Base-by-base conservation (phyloP, 2,113 vertebrate species). In the Recurvirostra avosetta region DNA sequence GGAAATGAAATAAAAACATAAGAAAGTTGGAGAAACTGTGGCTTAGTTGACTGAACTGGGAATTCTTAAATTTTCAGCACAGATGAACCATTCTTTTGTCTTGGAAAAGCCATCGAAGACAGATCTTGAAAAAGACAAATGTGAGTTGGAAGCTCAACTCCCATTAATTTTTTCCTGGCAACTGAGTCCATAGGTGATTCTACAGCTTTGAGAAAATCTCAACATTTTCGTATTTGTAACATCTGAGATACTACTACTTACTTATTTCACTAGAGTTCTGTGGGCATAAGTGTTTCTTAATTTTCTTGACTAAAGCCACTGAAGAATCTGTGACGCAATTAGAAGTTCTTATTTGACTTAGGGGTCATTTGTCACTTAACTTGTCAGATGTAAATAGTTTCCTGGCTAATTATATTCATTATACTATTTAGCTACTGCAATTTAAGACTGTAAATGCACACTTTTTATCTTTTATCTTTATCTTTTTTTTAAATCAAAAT, bases 111-210 rank as follows among this genome's bases (percentile, higher is more conserved):
- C 84, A 85, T 5, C 32, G 19, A 32, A 82, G 67, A 47, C 49
- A 68, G n/a, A 82, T 40, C 81, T 75, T 32, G 8, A 53, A 62
- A 83, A 83, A 65, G 34, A 49, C 26, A 73, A 26, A 27, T 84
- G 59, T 16, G 79, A 94, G 50, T 32, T 95, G 84, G 76, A 92
- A 94, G 84, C 84, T 92, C 80, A 87, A 61, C 80, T 95, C 94
- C 92, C 87, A 94, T 90, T 84, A 30, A 6, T 12, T 68, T 91
- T 82, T 95, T 53, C 78, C 78, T 66, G 67, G 82, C 66, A 79
- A 66, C 50, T 47, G 85, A 92, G 74, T 79, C 90, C 74, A 65
- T 34, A 87, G 73, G 59, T 94, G 94, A 81, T 86, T 70, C 55
- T 78, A 41, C 26, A 72, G 52, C 52, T 55, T 8, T 71, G 40